phyloP scores from a whole-genome alignment of 2,797 vertebrate genomes.

The Girardinus metallicus region DNA sequence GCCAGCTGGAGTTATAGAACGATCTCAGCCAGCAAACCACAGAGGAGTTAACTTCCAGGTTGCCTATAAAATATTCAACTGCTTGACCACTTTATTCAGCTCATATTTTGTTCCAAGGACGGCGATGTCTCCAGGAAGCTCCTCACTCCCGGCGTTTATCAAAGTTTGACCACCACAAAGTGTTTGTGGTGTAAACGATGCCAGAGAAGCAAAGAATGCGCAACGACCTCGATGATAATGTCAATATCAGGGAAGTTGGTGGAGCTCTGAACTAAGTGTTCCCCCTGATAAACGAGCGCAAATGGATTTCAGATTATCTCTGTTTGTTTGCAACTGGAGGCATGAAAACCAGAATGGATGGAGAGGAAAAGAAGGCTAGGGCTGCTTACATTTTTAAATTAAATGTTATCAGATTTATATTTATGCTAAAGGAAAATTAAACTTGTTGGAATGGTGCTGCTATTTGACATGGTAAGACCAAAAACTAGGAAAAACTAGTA shows the following conservation, averaged over 20 bases:
- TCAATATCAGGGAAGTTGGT: conserved; percentile 17
- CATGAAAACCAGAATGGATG: background rate
- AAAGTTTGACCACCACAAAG: conserved; percentile 18
- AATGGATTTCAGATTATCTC: conserved; percentile 7
- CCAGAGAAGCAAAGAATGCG: conserved; percentile 7
- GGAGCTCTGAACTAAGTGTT: conserved; percentile 3
- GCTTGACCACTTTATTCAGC: conserved; percentile 72
- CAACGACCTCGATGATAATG: conserved; percentile 7
- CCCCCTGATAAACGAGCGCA: conserved; percentile 4
- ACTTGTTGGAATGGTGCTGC: background rate
- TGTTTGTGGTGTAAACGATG: conserved; percentile 32
- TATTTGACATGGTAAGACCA: background rate
- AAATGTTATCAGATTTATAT: background rate
- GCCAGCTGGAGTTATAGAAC: conserved; percentile 35
- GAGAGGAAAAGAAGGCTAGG: background rate
- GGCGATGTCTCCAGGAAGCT: conserved; percentile 24
- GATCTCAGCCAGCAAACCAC: conserved; percentile 51
- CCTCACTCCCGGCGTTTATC: background rate
- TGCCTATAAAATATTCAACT: conserved; percentile 75
- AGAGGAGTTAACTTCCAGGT: conserved; percentile 73
- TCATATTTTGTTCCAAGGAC: conserved; percentile 54
- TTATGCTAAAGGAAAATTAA: background rate
- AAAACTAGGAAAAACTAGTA: background rate
- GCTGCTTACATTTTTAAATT: conserved; percentile 1
- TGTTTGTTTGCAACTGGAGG: background rate